Percentiles rank a stretch among this genome's conserved stretches.
Conservation (phyloP, 2,113 vertebrate genomes). For the Bos javanicus region DNA sequence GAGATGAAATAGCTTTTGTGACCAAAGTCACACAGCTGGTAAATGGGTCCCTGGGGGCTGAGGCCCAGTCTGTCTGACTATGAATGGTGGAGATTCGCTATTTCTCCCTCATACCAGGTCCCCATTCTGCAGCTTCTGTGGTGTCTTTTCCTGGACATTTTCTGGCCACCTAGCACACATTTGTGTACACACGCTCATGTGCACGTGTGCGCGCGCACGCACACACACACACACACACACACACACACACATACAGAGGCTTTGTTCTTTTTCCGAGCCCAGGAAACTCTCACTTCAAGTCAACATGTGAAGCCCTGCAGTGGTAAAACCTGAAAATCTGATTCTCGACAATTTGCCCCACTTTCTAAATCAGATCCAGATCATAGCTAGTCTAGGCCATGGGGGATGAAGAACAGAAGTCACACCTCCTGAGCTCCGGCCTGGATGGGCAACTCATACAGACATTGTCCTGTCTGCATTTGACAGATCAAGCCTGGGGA, state of each 20-base stretch:
- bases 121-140: neutral
- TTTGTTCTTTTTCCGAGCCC: neutral
- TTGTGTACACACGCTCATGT: accelerated
- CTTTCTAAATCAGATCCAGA: no score
- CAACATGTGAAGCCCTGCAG: neutral
- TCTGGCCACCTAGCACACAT: neutral
- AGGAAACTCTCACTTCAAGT: neutral
- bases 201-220: accelerated
- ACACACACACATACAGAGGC: no score
- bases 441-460: accelerated
- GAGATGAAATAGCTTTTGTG: neutral
- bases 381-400: accelerated
- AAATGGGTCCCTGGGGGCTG: neutral
- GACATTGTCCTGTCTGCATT: neutral
- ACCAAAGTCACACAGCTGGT: neutral
- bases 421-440: accelerated
- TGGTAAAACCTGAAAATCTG: neutral
- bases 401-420: neutral
- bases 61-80: neutral
- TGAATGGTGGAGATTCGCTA: accelerated
- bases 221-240: neutral
- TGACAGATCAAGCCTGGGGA: neutral
- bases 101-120: neutral
- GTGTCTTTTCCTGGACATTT: neutral
- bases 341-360: accelerated